These are phyloP conservation scores for Pseudorasbora parva DNA, from an alignment of 2,113 vertebrate species.

Conservation along the genomic window DNA sequence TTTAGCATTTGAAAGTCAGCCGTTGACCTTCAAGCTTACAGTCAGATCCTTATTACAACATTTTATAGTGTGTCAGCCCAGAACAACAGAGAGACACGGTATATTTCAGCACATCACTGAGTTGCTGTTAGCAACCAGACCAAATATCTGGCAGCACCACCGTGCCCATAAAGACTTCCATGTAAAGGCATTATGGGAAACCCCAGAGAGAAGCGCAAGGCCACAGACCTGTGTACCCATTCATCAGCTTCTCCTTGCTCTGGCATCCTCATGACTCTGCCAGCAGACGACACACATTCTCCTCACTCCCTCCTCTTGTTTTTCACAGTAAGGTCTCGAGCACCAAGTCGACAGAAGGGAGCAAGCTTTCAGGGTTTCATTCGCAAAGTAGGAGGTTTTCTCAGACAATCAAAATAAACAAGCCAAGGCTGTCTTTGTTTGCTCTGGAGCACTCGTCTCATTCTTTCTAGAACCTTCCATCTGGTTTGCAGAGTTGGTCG, in stretches of 20 bases:
- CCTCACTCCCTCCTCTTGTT: conserved; percentile 64
- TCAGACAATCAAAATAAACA: conserved; percentile 63
- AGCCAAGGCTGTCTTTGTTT: conserved; percentile 63
- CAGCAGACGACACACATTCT: conserved; percentile 33
- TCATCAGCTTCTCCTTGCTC: conserved; percentile 58
- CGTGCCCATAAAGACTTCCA: conserved; percentile 68
- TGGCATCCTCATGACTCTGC: conserved; percentile 38
- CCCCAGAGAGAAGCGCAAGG: conserved; percentile 53
- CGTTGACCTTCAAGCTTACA: conserved; percentile 8
- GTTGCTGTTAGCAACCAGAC: conserved; percentile 68
- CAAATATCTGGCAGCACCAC: conserved; percentile 63
- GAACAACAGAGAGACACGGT: conserved; percentile 38
- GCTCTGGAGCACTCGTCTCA: conserved; percentile 45
- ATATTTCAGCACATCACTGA: conserved; percentile 50
- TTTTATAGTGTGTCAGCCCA: conserved; percentile 15
- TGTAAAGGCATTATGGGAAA: conserved; percentile 72
- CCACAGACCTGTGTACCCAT: conserved; percentile 69
- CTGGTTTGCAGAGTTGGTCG: conserved; percentile 49
- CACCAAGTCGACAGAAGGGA: conserved; percentile 60
- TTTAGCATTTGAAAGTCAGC: conserved; percentile 19
- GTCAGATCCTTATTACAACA: conserved; percentile 34
- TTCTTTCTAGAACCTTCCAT: conserved; percentile 55
- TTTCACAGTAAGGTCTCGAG: conserved; percentile 69
- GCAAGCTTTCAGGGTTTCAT: conserved; percentile 54
- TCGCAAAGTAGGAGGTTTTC: conserved; percentile 55